Percentiles rank a stretch among this genome's conserved stretches.
phyloP scores from a whole-genome alignment of 2,888 invertebrate species.

The Schrankia costaestrigalis region DNA sequence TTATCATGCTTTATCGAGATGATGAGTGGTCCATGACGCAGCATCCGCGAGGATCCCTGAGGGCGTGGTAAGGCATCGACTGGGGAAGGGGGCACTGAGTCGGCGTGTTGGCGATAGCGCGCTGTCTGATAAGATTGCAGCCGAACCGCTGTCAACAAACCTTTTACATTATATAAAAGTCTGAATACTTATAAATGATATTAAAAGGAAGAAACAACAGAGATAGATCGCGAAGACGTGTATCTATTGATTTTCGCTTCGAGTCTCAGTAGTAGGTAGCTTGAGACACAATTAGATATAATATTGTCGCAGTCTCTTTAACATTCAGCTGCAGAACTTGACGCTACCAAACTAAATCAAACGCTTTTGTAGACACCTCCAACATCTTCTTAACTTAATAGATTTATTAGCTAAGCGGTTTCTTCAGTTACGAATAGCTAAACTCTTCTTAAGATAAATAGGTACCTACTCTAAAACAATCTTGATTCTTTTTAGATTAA shows the following conservation, averaged over 20 bases:
- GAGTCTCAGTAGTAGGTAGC: conserved; percentile 39
- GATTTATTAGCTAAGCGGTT: too few species aligned
- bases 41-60: conserved; percentile 51
- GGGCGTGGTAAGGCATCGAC: conserved; percentile 69
- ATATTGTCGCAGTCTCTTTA: conserved; percentile 59
- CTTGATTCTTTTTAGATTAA: too few species aligned
- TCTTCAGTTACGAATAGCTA: too few species aligned
- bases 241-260: conserved; percentile 67
- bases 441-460: too few species aligned
- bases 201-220: conserved; percentile 40
- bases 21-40: conserved; percentile 51
- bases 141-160: conserved; percentile 73
- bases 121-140: conserved; percentile 65
- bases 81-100: conserved; percentile 53
- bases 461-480: too few species aligned
- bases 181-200: conserved; percentile 27
- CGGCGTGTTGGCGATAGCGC: conserved; percentile 62
- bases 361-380: conserved; percentile 2
- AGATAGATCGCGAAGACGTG: conserved; percentile 51
- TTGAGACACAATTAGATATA: conserved; percentile 47
- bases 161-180: conserved; percentile 50
- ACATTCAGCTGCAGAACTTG: conserved; percentile 46
- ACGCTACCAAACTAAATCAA: conserved; percentile 14
- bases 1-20: conserved; percentile 9
- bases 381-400: too few species aligned